Percentiles rank a stretch among this genome's conserved stretches.
Conservation (phyloP, 2,113 vertebrate species). For the Eubucco bourcierii region DNA sequence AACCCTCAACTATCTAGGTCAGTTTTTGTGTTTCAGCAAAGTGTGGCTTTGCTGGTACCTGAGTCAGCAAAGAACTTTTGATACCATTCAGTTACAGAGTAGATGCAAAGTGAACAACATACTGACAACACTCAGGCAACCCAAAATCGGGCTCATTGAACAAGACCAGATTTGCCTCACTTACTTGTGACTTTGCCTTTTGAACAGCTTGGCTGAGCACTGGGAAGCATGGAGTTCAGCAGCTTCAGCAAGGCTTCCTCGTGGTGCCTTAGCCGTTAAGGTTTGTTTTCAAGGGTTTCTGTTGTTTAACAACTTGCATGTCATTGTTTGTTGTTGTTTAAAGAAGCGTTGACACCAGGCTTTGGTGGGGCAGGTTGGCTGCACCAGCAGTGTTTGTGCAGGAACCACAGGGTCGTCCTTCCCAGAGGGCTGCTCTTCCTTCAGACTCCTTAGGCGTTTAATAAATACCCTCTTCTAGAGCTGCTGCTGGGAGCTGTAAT, state of each 20-base stretch:
- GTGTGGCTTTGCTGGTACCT: background rate
- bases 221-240: background rate
- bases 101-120: background rate
- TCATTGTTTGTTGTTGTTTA: background rate
- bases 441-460: background rate
- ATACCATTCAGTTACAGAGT: background rate
- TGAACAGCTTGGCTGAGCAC: background rate
- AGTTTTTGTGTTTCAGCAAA: background rate
- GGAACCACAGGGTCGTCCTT: background rate
- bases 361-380: background rate
- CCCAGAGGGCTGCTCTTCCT: background rate
- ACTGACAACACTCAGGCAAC: background rate
- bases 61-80: background rate
- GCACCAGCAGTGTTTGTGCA: background rate
- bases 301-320: background rate
- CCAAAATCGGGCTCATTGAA: background rate
- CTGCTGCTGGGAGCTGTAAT: background rate
- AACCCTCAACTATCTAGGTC: background rate
- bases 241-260: background rate
- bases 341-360: background rate
- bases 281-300: background rate
- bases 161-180: background rate
- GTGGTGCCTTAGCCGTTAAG: background rate
- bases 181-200: background rate
- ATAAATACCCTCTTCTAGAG: background rate